A percentile compares a stretch with the other conserved stretches of the same genome.
phyloP scores from a whole-genome alignment of 1,140 invertebrate species.

The Drosophila bocki region DNA sequence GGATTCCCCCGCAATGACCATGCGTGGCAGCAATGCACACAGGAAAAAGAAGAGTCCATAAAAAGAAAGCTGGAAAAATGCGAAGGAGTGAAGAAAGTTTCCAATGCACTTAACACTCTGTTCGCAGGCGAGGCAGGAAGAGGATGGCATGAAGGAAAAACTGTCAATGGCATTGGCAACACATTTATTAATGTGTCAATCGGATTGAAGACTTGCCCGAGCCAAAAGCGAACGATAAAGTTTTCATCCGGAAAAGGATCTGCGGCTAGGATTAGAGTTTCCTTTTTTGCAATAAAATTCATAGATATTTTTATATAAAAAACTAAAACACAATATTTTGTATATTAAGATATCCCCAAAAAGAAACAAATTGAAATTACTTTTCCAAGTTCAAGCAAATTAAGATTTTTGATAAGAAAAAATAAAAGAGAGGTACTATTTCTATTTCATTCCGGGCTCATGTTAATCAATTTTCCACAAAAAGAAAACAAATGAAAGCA shows the following conservation, averaged over 20 bases:
- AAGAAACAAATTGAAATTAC: background rate
- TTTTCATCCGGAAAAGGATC: conserved; percentile 15
- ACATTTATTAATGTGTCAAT: conserved; percentile 83
- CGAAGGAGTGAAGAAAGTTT: conserved; percentile 58
- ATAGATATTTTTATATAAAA: background rate
- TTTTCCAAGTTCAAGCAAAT: background rate
- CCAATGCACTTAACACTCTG: conserved; percentile 80
- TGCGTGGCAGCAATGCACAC: conserved; percentile 71
- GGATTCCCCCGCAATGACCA: conserved; percentile 61
- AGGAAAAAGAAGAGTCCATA: conserved; percentile 46
- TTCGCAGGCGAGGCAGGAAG: conserved; percentile 28
- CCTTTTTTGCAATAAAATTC: background rate
- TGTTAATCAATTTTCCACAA: conserved; percentile 70
- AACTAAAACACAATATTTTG: background rate
- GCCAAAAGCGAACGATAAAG: conserved; percentile 23
- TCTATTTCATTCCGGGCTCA: background rate
- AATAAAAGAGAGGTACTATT: no score
- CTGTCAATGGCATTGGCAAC: conserved; percentile 72
- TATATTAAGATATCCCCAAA: no score
- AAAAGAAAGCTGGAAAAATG: conserved; percentile 29
- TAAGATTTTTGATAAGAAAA: background rate
- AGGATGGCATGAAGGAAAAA: conserved; percentile 44
- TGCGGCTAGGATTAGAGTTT: conserved; percentile 2
- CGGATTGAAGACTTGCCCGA: conserved; percentile 60
- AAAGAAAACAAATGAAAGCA: conserved; percentile 52